Evolutionary conservation across 2,113 vertebrate genomes (phyloP).

Genomic region (Scortum barcoo): DNA sequence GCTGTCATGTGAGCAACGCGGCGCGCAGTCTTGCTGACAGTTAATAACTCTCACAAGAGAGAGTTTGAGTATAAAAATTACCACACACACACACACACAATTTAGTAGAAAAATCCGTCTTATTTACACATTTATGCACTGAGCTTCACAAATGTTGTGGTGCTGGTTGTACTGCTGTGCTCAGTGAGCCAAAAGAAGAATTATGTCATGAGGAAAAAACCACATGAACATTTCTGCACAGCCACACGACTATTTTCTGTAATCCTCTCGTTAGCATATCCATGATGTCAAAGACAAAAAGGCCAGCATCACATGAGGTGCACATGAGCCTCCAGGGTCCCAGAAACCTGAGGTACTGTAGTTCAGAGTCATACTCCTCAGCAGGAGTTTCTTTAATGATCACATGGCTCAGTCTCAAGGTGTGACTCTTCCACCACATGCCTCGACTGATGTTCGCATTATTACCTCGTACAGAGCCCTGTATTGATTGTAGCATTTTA

Average conservation of each 20-base stretch:
- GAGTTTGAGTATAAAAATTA: no score
- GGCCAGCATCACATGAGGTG: constrained; percentile 59
- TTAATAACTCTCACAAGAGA: no score
- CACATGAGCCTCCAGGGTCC: constrained; percentile 59
- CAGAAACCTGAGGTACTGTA: constrained; percentile 3
- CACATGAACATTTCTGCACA: constrained; percentile 29
- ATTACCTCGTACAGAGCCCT: not conserved
- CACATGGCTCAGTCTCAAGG: constrained; percentile 7
- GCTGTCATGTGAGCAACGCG: not conserved
- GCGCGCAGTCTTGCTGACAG: not conserved
- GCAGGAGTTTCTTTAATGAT: not conserved
- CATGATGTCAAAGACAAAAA: constrained; percentile 26
- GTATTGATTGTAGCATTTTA: not conserved
- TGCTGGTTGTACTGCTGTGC: not conserved
- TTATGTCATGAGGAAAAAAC: constrained; percentile 47
- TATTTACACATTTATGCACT: constrained; percentile 2
- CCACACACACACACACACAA: not conserved
- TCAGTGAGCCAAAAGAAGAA: constrained; percentile 37
- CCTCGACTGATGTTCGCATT: constrained; percentile 19
- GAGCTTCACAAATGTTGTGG: not conserved
- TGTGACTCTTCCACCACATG: not conserved
- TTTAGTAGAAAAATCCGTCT: constrained; percentile 1
- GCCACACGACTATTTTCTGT: not conserved
- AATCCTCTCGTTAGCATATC: constrained; percentile 35
- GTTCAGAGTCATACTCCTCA: not conserved